Conservation (phyloP, 2,113 vertebrate genomes). For the Scolopax mira region DNA sequence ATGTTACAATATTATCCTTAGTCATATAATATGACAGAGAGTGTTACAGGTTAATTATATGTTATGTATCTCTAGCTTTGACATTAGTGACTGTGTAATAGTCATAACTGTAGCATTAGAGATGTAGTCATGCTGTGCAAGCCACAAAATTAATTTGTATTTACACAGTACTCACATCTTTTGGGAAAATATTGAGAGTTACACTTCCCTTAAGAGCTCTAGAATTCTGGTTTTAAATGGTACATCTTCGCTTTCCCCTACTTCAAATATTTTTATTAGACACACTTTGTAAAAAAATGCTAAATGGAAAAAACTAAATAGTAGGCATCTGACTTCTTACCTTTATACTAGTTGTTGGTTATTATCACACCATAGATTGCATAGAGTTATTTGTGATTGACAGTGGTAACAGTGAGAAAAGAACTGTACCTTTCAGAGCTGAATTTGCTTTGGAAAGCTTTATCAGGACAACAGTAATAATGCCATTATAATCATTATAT, state of each 20-base stretch:
- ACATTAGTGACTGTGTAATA: neutral
- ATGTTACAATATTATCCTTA: neutral
- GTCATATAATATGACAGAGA: neutral
- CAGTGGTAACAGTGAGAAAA: neutral
- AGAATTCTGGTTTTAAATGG: neutral
- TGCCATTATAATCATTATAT: neutral
- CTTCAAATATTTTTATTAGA: neutral
- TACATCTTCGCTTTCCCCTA: neutral
- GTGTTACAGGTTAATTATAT: constrained; percentile 35
- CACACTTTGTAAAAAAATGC: neutral
- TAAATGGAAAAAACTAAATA: neutral
- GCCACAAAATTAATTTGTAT: neutral
- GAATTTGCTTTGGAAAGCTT: neutral
- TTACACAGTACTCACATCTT: neutral
- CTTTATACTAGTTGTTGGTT: neutral
- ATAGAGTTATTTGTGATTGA: neutral
- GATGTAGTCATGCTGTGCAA: neutral
- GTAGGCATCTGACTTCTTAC: neutral
- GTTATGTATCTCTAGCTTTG: constrained; percentile 16
- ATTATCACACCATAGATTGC: neutral
- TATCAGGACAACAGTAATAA: neutral
- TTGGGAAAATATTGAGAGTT: neutral
- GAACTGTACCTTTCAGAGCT: neutral
- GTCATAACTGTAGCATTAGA: constrained; percentile 5
- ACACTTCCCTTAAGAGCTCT: neutral